A percentile compares a stretch with the other conserved stretches of the same genome.
Evolutionary conservation across 2,797 vertebrate species (phyloP).

Genomic region (Sebastes flavidus): DNA sequence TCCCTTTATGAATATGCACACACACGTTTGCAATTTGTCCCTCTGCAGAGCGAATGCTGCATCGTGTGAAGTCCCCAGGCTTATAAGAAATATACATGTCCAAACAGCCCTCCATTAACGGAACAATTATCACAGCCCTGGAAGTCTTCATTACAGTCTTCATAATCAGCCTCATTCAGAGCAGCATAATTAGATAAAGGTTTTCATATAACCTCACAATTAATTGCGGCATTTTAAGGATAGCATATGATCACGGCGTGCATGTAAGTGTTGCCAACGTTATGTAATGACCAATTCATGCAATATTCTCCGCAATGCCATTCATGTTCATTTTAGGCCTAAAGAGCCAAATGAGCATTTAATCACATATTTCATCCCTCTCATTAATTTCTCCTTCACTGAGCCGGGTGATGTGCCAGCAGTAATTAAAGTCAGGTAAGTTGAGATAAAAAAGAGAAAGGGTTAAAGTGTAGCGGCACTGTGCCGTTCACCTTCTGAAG

Average conservation of each 20-base stretch:
- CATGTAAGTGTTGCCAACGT: neutral
- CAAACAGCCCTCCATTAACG: constrained; percentile 6
- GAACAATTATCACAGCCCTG: constrained; percentile 5
- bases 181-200: constrained; percentile 27
- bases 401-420: constrained; percentile 26
- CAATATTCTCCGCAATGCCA: neutral
- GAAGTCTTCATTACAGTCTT: constrained; percentile 12
- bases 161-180: constrained; percentile 15
- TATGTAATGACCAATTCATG: neutral
- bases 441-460: constrained; percentile 38
- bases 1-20: constrained; percentile 25
- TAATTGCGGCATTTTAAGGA: constrained; percentile 15
- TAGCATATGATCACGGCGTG: neutral
- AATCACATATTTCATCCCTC: constrained; percentile 54
- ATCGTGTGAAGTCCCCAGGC: neutral
- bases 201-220: constrained; percentile 17
- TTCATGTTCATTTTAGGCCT: constrained; percentile 40
- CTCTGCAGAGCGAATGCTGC: neutral
- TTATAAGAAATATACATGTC: neutral
- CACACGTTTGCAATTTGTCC: constrained; percentile 4
- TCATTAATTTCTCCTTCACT: constrained; percentile 50
- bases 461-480: constrained; percentile 35
- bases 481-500: constrained; percentile 37
- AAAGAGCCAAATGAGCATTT: constrained; percentile 43
- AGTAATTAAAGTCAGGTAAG: constrained; percentile 62